Evolutionary conservation across 1,140 invertebrate genomes (phyloP), one percentile per base, ranked within the genome.

Genomic region (Oedothorax gibbosus): DNA sequence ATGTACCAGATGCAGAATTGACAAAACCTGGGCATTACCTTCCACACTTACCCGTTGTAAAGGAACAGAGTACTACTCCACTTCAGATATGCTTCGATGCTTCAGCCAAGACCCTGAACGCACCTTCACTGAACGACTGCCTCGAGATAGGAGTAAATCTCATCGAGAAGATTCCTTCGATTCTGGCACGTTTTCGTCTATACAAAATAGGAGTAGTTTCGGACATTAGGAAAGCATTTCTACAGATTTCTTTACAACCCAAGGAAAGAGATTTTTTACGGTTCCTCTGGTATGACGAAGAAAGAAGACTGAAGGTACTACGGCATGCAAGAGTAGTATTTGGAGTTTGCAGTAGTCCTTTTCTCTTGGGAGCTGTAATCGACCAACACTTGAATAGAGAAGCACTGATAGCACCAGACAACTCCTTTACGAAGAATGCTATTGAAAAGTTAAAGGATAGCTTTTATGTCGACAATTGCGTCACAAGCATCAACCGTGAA

Each of bases 391-490:
- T 64, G n/a, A 50, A 20, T 56, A 73, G 54, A 64, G 14, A 51
- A 57, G 18, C 6, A 15, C 51, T 64, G 0, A 7, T 20, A 14
- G 20, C 7, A 0, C 12, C 1, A 15, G 18, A 62, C 12, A 18
- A 62, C 57, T 15, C 57, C 57, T 12, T 18, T 66, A 50, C 12
- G 35, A 73, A 21, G 53, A 73, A 21, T 11, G 21, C 10, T 76
- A 64, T 81, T n/a, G 53, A 72, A 72, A 72, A 62, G 21, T 14
- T 72, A 9, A 51, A 11, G 57, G 15, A 18, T n/a, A 80, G 77
- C 14, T 81, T 72, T 71, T 81, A 71, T 62, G 66, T 81, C 7
- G 68, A 60, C 20, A 81, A 80, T 60, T 77, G 57, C 21, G 73
- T 62, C 12, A 76, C 73, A 15, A 49, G 54, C n/a, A 21, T 76